Evolutionary conservation across 2,888 invertebrate species (phyloP).

Genomic region (Plagodis pulveraria): DNA sequence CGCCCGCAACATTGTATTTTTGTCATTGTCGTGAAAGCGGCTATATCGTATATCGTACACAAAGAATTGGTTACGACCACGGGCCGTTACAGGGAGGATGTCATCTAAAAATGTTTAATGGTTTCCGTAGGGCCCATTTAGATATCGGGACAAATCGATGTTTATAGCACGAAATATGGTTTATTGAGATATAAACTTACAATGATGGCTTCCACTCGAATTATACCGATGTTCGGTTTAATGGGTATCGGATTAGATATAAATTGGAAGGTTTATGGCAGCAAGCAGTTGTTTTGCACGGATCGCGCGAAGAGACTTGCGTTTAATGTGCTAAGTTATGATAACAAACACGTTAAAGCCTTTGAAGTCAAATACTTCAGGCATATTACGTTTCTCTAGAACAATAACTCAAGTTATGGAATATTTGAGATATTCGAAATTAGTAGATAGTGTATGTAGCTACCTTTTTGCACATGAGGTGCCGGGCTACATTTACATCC

Average conservation of each 20-base stretch:
- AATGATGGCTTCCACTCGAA: conserved; percentile 53
- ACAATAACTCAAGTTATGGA: background rate
- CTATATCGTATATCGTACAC: conserved; percentile 27
- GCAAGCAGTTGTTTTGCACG: conserved; percentile 19
- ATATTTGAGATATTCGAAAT: too few species aligned
- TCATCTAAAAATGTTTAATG: conserved; percentile 65
- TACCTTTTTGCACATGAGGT: too few species aligned
- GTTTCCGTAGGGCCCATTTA: conserved; percentile 60
- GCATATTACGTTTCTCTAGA: background rate
- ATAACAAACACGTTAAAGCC: conserved; percentile 10
- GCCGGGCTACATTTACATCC: too few species aligned
- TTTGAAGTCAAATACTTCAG: conserved; percentile 11
- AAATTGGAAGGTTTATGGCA: conserved; percentile 33
- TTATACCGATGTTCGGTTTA: conserved; percentile 52
- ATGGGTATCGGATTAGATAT: conserved; percentile 44
- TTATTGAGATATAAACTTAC: conserved; percentile 71
- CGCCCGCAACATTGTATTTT: conserved; percentile 24
- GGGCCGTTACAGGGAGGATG: conserved; percentile 51
- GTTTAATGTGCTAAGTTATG: conserved; percentile 24
- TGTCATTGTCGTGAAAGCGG: conserved; percentile 15
- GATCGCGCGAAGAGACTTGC: conserved; percentile 14
- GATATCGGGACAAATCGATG: conserved; percentile 63
- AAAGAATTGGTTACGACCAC: conserved; percentile 46
- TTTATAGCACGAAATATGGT: conserved; percentile 64
- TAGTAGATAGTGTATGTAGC: too few species aligned